These are phyloP conservation scores for Empidonax traillii DNA, from an alignment of 2,113 vertebrate species.

Conservation along the genomic window DNA sequence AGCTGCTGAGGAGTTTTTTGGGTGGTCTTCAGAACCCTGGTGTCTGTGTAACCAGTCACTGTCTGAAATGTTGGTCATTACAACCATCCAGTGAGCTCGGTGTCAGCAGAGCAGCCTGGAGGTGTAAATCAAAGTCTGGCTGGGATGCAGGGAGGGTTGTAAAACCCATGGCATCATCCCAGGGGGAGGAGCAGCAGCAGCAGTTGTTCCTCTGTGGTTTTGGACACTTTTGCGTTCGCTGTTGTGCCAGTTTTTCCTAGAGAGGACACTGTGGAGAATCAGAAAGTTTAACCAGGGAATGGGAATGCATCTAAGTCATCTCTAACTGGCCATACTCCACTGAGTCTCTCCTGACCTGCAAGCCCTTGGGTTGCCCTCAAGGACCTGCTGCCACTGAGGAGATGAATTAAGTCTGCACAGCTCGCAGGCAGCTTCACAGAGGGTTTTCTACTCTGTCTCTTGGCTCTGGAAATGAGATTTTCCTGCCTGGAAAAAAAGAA, in stretches of 20 bases:
- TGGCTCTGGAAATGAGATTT: neutral
- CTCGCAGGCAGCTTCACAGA: neutral
- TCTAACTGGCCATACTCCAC: neutral
- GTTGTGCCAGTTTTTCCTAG: neutral
- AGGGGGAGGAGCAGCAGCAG: neutral
- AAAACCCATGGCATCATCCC: neutral
- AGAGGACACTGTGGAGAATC: neutral
- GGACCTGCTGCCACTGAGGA: neutral
- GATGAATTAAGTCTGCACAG: constrained; percentile 20
- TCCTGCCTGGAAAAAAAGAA: neutral
- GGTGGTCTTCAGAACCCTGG: neutral
- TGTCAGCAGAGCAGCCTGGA: neutral
- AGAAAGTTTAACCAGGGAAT: neutral
- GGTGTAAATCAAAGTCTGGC: neutral
- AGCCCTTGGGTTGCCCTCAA: neutral
- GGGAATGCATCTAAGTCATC: neutral
- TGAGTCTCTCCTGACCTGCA: constrained; percentile 24
- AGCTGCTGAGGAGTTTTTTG: neutral
- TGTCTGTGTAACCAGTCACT: neutral
- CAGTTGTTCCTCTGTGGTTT: neutral
- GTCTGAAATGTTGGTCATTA: accelerated
- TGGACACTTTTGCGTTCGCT: neutral
- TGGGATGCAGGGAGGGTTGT: neutral
- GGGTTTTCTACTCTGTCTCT: neutral
- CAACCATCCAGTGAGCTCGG: accelerated